Evolutionary conservation across 2,113 vertebrate genomes (phyloP).

Genomic region (Lipophrys pholis): DNA sequence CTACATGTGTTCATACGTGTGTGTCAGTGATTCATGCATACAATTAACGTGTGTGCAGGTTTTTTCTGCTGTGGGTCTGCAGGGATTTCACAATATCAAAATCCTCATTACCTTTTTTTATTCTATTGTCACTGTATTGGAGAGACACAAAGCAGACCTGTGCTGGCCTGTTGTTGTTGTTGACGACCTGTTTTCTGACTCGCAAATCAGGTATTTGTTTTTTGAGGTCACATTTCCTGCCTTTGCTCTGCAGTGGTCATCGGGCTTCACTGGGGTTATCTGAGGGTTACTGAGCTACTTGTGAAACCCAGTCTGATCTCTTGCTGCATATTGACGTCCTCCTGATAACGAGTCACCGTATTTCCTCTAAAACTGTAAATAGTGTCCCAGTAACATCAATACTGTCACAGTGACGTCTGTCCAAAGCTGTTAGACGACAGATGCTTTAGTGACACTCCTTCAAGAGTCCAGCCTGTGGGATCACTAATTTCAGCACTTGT

Average conservation of each 20-base stretch:
- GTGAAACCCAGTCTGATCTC: neutral
- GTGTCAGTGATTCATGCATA: neutral
- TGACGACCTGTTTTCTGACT: slow-evolving; percentile 28
- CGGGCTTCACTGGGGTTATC: neutral
- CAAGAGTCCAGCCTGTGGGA: neutral
- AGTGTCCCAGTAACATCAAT: no score
- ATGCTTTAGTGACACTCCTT: neutral
- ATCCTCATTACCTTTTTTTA: neutral
- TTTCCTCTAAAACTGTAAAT: neutral
- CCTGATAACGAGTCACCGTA: neutral
- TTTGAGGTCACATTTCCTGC: slow-evolving; percentile 24
- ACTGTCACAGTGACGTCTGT: neutral
- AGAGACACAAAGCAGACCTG: neutral
- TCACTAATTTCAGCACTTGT: neutral
- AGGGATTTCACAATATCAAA: neutral
- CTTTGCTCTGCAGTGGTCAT: slow-evolving; percentile 13
- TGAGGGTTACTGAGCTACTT: no score
- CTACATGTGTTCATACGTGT: slow-evolving; percentile 5
- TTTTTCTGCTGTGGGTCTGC: neutral
- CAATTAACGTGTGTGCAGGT: neutral
- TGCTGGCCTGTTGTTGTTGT: neutral
- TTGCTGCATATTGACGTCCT: neutral
- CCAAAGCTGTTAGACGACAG: neutral
- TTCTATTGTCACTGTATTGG: neutral
- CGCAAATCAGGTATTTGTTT: slow-evolving; percentile 54